These are phyloP conservation scores for Daboia siamensis DNA, from an alignment of 2,113 vertebrate genomes.

Conservation along the genomic window DNA sequence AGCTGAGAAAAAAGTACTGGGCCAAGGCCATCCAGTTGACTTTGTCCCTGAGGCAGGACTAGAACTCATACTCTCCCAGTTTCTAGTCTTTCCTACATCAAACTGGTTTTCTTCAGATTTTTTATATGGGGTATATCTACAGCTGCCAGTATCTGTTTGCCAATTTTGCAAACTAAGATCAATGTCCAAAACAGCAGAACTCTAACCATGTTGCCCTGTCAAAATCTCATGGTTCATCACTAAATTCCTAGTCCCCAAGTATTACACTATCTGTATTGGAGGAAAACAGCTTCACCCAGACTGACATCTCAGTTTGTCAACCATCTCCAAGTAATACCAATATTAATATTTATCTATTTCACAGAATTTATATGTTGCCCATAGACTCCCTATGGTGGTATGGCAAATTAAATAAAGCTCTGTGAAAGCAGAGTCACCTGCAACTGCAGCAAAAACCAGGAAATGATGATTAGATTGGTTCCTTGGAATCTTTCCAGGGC, in stretches of 20 bases:
- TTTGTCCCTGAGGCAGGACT: neutral
- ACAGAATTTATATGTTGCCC: neutral
- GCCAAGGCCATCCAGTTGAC: neutral
- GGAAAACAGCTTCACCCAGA: neutral
- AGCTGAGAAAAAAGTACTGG: neutral
- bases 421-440: neutral
- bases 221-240: neutral
- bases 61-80: neutral
- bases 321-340: neutral
- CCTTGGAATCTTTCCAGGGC: neutral
- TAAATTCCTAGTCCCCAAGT: neutral
- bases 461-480: neutral
- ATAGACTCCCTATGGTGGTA: neutral
- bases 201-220: neutral
- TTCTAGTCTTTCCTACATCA: neutral
- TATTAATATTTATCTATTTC: neutral
- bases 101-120: neutral
- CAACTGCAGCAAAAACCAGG: neutral
- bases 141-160: neutral
- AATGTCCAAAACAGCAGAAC: neutral
- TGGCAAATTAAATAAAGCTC: neutral
- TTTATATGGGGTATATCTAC: neutral
- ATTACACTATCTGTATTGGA: neutral
- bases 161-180: neutral
- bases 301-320: neutral